Percentiles rank a stretch among this genome's conserved stretches.
Conservation (phyloP, 2,797 vertebrate genomes). For the Nannoperca obscura region DNA sequence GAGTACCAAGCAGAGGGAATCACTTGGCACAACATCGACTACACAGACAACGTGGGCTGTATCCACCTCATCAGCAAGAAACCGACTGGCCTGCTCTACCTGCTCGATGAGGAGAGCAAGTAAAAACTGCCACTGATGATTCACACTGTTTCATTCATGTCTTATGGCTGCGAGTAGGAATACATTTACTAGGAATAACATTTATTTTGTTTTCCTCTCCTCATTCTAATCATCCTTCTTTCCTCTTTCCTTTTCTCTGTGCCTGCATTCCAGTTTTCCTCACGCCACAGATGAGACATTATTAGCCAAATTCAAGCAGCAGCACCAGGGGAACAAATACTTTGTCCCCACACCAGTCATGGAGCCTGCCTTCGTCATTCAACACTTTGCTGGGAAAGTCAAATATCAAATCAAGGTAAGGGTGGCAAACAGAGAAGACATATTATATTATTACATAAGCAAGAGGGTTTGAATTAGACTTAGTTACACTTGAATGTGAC, state of each 20-base stretch:
- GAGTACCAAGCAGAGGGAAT: conserved; percentile 97
- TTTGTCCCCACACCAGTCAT: conserved; percentile 95
- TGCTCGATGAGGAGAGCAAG: conserved; percentile 99
- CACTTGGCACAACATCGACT: conserved; percentile 98
- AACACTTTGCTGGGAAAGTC: conserved; percentile 96
- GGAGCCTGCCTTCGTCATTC: conserved; percentile 98
- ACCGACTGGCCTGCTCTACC: conserved; percentile 95
- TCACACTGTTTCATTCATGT: neutral
- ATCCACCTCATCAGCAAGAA: conserved; percentile 99
- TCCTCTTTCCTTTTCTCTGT: neutral
- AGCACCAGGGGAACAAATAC: conserved; percentile 95
- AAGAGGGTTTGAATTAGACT: neutral
- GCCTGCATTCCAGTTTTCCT: conserved; percentile 88
- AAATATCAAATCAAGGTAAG: conserved; percentile 97
- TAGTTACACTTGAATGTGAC: neutral
- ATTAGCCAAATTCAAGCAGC: conserved; percentile 98
- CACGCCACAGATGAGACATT: conserved; percentile 96
- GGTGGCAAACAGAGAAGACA: neutral
- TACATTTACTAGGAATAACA: too few relatives aligned
- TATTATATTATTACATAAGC: too few relatives aligned
- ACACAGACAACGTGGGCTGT: conserved; percentile 96
- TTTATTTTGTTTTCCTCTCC: neutral
- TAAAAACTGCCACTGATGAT: conserved; percentile 78
- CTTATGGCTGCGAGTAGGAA: neutral
- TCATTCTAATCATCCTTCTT: neutral